Evolutionary conservation across 1,140 invertebrate species (phyloP).

Genomic region (Ridgeia piscesae): DNA sequence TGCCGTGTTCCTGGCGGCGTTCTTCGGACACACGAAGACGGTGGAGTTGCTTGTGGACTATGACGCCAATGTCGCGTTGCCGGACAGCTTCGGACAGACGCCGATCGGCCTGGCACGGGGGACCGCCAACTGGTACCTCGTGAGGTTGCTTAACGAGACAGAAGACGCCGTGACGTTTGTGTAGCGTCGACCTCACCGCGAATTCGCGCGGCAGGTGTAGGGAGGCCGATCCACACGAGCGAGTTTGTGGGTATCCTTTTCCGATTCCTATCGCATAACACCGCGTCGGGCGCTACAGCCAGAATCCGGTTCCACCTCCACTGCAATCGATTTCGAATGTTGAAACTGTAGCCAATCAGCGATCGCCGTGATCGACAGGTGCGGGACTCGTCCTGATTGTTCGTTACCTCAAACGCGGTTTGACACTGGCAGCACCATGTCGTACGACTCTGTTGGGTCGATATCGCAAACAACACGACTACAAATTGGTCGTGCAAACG

Average conservation of each 20-base stretch:
- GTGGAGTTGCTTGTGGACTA: slow-evolving; percentile 14
- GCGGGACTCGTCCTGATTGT: not conserved
- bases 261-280: too few species aligned
- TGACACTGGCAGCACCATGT: too few species aligned
- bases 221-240: not conserved
- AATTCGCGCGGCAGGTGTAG: not conserved
- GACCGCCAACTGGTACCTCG: slow-evolving; percentile 12
- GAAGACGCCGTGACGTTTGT: not conserved
- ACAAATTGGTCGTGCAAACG: too few species aligned
- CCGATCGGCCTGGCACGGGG: not conserved
- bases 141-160: not conserved
- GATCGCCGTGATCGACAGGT: not conserved
- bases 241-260: not conserved
- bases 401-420: not conserved
- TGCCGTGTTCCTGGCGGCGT: slow-evolving; percentile 11
- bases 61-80: not conserved
- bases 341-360: not conserved
- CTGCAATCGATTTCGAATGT: too few species aligned
- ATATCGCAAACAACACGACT: too few species aligned
- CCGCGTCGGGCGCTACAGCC: too few species aligned
- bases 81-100: slow-evolving; percentile 8
- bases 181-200: not conserved
- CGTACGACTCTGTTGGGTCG: too few species aligned
- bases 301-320: not conserved
- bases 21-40: slow-evolving; percentile 9